Conservation (phyloP, 2,797 vertebrate genomes). For the Sciurus vulgaris region DNA sequence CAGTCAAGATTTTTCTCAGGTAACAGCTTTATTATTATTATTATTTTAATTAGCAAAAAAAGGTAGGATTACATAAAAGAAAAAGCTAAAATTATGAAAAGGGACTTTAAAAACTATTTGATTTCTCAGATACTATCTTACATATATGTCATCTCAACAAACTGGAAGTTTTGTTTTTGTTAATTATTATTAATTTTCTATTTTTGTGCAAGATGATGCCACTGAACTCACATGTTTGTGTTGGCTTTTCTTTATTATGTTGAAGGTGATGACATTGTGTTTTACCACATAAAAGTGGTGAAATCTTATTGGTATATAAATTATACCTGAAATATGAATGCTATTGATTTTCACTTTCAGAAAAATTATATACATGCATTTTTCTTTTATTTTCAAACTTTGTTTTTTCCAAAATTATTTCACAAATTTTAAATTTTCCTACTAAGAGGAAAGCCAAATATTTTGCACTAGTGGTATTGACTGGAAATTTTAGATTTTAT, state of each 20-base stretch:
- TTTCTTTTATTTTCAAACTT: conserved; percentile 65
- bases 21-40: conserved; percentile 83
- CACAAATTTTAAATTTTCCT: conserved; percentile 58
- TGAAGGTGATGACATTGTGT: conserved; percentile 37
- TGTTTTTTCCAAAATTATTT: conserved; percentile 70
- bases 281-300: conserved; percentile 27
- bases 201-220: not conserved
- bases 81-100: conserved; percentile 73
- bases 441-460: conserved; percentile 59
- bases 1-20: conserved; percentile 83
- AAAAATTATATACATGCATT: conserved; percentile 52
- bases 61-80: conserved; percentile 78
- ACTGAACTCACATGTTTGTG: conserved; percentile 7
- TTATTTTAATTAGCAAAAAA: conserved; percentile 76
- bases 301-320: conserved; percentile 41
- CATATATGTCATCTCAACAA: conserved; percentile 41
- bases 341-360: conserved; percentile 37
- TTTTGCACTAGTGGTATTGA: conserved; percentile 2
- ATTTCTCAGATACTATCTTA: conserved; percentile 32
- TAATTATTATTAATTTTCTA: conserved; percentile 2
- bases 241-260: conserved; percentile 57
- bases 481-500: conserved; percentile 28
- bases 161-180: conserved; percentile 51
- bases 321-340: conserved; percentile 57
- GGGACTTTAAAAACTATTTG: conserved; percentile 28